Conservation (phyloP, 1,140 invertebrate genomes). For the Epicauta chinensis region DNA sequence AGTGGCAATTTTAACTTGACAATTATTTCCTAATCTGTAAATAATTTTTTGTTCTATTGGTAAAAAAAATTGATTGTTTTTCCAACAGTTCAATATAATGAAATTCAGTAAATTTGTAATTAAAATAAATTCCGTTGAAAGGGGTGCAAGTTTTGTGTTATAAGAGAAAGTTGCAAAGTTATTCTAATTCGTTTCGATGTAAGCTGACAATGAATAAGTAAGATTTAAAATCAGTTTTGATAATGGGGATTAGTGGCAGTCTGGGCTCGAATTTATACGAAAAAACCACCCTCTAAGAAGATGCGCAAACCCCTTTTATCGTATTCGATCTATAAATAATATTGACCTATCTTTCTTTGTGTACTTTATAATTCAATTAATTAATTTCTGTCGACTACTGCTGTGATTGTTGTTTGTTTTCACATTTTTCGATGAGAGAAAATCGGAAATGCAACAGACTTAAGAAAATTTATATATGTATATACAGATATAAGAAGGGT, state of each 20-base stretch:
- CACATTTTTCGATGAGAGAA: neutral
- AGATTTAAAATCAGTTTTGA: slow-evolving; percentile 31
- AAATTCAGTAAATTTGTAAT: too few species aligned
- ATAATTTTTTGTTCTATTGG: too few species aligned
- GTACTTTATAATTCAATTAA: slow-evolving; percentile 18
- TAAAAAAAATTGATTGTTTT: too few species aligned
- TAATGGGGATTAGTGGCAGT: slow-evolving; percentile 8
- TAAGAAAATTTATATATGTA: neutral
- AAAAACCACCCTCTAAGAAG: too few species aligned
- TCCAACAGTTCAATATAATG: too few species aligned
- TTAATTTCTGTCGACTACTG: slow-evolving; percentile 22
- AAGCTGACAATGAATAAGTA: slow-evolving; percentile 35
- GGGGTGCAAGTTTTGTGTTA: too few species aligned
- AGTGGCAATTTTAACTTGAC: too few species aligned
- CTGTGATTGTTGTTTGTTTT: slow-evolving; percentile 22
- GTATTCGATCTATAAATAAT: neutral
- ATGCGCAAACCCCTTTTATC: neutral
- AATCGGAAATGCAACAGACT: slow-evolving; percentile 18
- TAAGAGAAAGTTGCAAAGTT: slow-evolving; percentile 18
- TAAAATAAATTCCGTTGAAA: too few species aligned
- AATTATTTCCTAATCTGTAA: too few species aligned
- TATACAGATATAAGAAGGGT: slow-evolving; percentile 2
- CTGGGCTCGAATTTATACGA: too few species aligned
- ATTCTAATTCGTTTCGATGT: slow-evolving; percentile 32
- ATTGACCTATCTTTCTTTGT: neutral